A percentile compares a stretch with the other conserved stretches of the same genome.
phyloP scores from a whole-genome alignment of 2,797 vertebrate genomes.

The Sebastes kiyomatsui region DNA sequence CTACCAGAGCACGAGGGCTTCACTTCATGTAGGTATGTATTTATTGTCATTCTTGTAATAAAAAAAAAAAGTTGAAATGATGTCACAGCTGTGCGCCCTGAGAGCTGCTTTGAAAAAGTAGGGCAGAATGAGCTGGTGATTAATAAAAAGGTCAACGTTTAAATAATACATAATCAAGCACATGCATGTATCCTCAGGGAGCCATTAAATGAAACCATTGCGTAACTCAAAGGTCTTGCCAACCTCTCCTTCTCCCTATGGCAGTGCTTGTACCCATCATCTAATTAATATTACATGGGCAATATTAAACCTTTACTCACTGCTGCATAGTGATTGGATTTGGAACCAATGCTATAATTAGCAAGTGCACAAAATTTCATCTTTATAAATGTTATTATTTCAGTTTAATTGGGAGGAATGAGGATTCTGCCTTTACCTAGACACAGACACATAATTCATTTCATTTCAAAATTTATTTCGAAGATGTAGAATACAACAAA shows the following conservation, averaged over 20 bases:
- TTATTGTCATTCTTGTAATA: neutral
- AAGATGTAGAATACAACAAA: too few relatives aligned
- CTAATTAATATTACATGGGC: conserved; percentile 33
- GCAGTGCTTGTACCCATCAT: conserved; percentile 28
- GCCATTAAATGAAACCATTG: conserved; percentile 40
- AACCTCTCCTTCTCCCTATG: conserved; percentile 1
- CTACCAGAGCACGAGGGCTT: neutral
- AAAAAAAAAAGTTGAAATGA: neutral
- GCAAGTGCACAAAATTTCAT: neutral
- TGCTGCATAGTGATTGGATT: neutral
- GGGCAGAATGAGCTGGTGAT: conserved; percentile 1
- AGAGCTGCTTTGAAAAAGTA: neutral
- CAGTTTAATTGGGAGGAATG: neutral
- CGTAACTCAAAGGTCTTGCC: conserved; percentile 26
- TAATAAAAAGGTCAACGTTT: conserved; percentile 50
- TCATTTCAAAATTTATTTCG: too few relatives aligned
- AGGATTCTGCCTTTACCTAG: neutral
- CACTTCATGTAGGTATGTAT: neutral
- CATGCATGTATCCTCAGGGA: conserved; percentile 29
- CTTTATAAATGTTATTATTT: neutral
- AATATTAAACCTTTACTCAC: conserved; percentile 18
- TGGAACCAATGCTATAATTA: neutral
- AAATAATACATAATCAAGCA: conserved; percentile 36
- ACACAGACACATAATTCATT: too few relatives aligned
- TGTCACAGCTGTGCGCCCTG: neutral